Evolutionary conservation across 2,113 vertebrate species (phyloP), one percentile per base, ranked within the genome.

Genomic region (Eudorcas thomsonii): DNA sequence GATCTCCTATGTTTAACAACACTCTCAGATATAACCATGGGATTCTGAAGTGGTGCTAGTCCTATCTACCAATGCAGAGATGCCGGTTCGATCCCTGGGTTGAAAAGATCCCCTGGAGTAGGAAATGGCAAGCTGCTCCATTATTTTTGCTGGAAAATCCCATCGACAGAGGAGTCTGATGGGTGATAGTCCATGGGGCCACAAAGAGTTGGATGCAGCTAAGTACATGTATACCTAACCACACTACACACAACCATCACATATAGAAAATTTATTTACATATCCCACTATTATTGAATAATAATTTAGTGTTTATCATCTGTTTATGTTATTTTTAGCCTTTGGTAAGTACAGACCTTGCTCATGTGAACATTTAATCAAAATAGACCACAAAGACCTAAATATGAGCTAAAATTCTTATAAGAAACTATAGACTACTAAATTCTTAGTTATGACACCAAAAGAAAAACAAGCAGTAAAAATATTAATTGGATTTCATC

Each of bases 1-100:
- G 12, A 77, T 77, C 39, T 43, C 39, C 11, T 77, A 8, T 43
- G 39, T 77, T 77, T 77, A 77, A 43, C 6, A 77, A 26, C 39
- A 77, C 23, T 77, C 71, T 77, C 12, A 39, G 36, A 39, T 74
- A 39, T 74, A 74, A 39, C 19, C 67, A 74, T 74, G 67, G 67
- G 36, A 19, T 74, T 39, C 67, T 74, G 36, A 74, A 74, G 67
- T 25, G n/a, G 67, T 6, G 2, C 36, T 74, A 25, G 67, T 23
- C 10, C n/a, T 36, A 74, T 36, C 67, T 74, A 74, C 36, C 10
- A 39, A 23, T 71, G 19, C 10, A 71, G 67, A 71, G 67, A 39
- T 0, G 1, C 5, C 12, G 19, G n/a, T 39, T 74, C 1, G 0
- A 74, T 74, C n/a, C 67, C 62, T 64, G 30, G 62, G 62, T 64